Base-by-base conservation (phyloP, 2,113 vertebrate genomes). In the Lophochroa leadbeateri region DNA sequence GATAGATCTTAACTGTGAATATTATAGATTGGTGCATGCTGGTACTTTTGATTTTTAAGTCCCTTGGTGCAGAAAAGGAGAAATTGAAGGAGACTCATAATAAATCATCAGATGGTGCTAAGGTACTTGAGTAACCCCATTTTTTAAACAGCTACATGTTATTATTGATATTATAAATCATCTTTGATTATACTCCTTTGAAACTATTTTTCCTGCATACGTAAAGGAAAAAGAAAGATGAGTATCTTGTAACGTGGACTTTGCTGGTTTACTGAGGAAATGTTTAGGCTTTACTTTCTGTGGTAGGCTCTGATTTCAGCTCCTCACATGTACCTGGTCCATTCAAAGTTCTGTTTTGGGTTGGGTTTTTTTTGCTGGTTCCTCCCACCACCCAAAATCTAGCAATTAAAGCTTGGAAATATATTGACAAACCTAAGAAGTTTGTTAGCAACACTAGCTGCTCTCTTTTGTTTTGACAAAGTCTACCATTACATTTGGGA, bases 31-130 rank as follows among this genome's bases (percentile, higher is more conserved):
- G 27, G 60, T 85, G 86, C 88, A 79, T 85, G 80, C 60, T 83
- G 24, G 18, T 60, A 29, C 49, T 82, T 95, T 79, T 79, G 74
- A 88, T 92, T 93, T 91, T 65, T 46, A 81, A 92, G 65, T 86
- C 72, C 64, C 19, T 39, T 69, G 60, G 52, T 53, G 12, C 49
- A 84, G 39, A 84, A 92, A 87, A 82, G 53, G 35, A 78, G 80
- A 89, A 93, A 78, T 65, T 19, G 60, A 82, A 74, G 35, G 25
- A 84, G 41, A 17, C 39, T 77, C 55, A 29, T 88, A 35, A 60
- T 78, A 76, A 93, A 82, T 84, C 43, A 71, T 64, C 13, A 68
- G 46, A 53, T 69, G 69, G 39, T 86, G 65, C 72, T 82, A 78
- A 90, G 43, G 18, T 89, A 61, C 52, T 76, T 78, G 57, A 82